Conservation (phyloP, 1,140 invertebrate genomes). For the Calliopsis andreniformis region DNA sequence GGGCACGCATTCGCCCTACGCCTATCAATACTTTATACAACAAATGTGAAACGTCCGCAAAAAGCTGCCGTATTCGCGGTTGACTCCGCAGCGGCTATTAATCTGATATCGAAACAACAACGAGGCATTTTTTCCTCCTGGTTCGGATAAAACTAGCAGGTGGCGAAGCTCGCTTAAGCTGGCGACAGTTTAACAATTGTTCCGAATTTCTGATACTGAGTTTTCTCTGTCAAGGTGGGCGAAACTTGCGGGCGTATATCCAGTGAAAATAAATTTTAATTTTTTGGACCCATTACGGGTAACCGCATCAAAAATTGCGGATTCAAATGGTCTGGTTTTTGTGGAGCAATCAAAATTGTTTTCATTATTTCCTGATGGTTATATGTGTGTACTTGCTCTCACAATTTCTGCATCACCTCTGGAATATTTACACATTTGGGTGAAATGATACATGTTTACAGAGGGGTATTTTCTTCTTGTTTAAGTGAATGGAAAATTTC, state of each 20-base stretch:
- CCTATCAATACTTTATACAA: constrained; percentile 78
- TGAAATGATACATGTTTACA: not conserved
- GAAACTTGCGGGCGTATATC: constrained; percentile 5
- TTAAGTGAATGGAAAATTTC: no score
- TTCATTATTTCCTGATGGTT: not conserved
- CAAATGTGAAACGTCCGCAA: constrained; percentile 78
- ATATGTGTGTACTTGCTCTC: not conserved
- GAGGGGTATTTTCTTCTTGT: no score
- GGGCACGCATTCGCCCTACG: constrained; percentile 56
- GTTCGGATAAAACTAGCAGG: constrained; percentile 45
- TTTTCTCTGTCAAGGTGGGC: no score
- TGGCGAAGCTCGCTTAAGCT: constrained; percentile 19
- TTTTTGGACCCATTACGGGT: constrained; percentile 18
- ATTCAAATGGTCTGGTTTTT: constrained; percentile 8
- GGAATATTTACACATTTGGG: not conserved
- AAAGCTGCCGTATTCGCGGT: constrained; percentile 75
- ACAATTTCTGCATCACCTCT: not conserved
- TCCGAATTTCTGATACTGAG: not conserved
- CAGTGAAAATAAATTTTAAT: constrained; percentile 21
- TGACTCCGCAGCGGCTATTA: constrained; percentile 76
- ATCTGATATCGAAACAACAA: constrained; percentile 76
- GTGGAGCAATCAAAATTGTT: not conserved
- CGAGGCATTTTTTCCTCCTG: constrained; percentile 61
- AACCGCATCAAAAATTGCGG: constrained; percentile 17
- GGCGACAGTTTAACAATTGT: not conserved